These are phyloP conservation scores for Lepus europaeus DNA, from an alignment of 2,113 vertebrate genomes.

Conservation along the genomic window DNA sequence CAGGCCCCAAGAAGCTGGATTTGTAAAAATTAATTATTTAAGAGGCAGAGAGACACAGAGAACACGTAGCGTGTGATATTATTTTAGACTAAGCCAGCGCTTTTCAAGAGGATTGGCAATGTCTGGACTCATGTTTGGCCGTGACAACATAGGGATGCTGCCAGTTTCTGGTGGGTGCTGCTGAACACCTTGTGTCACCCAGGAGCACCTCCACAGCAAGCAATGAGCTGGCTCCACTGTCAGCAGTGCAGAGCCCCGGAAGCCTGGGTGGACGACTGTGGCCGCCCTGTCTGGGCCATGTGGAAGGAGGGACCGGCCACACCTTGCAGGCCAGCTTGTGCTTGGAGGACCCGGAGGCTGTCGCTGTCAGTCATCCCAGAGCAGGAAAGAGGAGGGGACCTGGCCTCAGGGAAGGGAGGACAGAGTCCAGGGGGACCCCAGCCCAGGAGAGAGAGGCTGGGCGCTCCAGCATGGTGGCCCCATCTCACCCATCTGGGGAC, in stretches of 20 bases:
- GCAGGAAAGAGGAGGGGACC: neutral
- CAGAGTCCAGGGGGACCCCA: neutral
- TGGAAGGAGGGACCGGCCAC: neutral
- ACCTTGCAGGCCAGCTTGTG: neutral
- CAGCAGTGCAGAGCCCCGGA: neutral
- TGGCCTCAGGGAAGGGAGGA: neutral
- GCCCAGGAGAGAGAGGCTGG: neutral
- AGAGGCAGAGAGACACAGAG: too few relatives aligned
- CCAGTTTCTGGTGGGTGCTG: neutral
- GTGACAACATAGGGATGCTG: neutral
- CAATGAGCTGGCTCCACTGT: neutral
- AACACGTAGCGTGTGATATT: neutral
- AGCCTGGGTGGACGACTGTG: neutral
- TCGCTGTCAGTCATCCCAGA: neutral
- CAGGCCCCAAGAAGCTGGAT: too few relatives aligned
- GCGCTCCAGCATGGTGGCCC: neutral
- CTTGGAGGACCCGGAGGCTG: neutral
- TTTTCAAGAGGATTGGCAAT: neutral
- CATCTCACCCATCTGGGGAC: neutral
- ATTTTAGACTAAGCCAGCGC: neutral
- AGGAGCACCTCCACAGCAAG: neutral
- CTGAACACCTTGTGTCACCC: neutral
- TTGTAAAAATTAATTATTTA: too few relatives aligned
- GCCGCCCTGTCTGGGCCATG: rapidly evolving
- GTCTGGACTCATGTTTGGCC: neutral